phyloP scores from a whole-genome alignment of 2,113 vertebrate species.

The Oreotrochilus melanogaster region DNA sequence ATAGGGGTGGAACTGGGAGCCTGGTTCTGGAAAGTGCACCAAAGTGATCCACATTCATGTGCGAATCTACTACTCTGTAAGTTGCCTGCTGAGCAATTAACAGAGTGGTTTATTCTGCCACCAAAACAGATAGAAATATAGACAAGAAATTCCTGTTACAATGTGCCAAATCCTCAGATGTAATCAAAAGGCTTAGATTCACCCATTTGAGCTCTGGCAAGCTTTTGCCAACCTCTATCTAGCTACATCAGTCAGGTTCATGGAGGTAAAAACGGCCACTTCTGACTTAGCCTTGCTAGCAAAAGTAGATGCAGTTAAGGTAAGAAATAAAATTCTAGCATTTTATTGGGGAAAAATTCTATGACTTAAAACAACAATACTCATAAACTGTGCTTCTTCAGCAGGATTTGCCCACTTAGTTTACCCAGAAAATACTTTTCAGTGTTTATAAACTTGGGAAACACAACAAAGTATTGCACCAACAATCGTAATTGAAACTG shows the following conservation, averaged over 20 bases:
- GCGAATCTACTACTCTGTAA: neutral
- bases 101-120: neutral
- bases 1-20: neutral
- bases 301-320: neutral
- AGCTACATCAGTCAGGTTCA: neutral
- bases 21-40: neutral
- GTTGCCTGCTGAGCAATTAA: neutral
- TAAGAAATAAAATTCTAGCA: neutral
- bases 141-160: neutral
- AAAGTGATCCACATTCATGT: neutral
- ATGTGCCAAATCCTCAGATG: neutral
- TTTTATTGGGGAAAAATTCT: neutral
- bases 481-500: neutral
- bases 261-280: neutral
- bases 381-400: neutral
- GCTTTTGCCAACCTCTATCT: neutral
- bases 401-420: neutral
- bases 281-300: neutral
- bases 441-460: neutral
- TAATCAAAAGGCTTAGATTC: neutral
- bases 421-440: neutral
- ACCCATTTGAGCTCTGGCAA: neutral
- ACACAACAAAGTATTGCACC: neutral
- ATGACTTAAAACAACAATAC: neutral
- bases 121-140: neutral